A percentile compares a stretch with the other conserved stretches of the same genome.
Evolutionary conservation across 2,888 invertebrate genomes (phyloP).

Genomic region (Heliconius charithonia): DNA sequence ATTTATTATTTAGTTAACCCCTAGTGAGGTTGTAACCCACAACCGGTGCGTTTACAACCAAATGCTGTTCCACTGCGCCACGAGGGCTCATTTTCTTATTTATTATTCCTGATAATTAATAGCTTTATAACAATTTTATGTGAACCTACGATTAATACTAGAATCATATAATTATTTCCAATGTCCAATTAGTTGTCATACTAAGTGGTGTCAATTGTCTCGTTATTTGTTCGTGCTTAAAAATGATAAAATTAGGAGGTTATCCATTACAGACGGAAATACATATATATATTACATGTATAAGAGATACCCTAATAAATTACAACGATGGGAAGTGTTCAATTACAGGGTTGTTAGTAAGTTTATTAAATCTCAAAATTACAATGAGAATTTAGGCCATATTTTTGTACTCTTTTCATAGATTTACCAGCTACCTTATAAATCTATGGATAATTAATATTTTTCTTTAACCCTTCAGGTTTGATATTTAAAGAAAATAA

Average conservation of each 20-base stretch:
- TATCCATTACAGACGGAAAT: neutral
- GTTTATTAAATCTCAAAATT: constrained; percentile 6
- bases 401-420: neutral
- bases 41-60: too few relatives aligned
- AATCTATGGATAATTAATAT: too few relatives aligned
- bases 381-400: neutral
- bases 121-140: too few relatives aligned
- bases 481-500: too few relatives aligned
- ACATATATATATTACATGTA: neutral
- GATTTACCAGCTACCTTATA: too few relatives aligned
- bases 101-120: too few relatives aligned
- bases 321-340: neutral
- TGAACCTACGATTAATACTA: too few relatives aligned
- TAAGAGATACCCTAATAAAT: constrained; percentile 6
- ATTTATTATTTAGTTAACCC: too few relatives aligned
- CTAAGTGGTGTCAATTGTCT: constrained; percentile 3
- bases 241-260: neutral
- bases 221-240: neutral
- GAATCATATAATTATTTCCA: neutral
- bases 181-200: neutral
- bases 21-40: too few relatives aligned
- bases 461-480: too few relatives aligned
- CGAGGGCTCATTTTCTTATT: too few relatives aligned
- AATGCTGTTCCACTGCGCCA: too few relatives aligned
- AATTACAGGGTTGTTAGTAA: constrained; percentile 8